phyloP scores from a whole-genome alignment of 2,113 vertebrate species.

The Actenoides lindsayi region DNA sequence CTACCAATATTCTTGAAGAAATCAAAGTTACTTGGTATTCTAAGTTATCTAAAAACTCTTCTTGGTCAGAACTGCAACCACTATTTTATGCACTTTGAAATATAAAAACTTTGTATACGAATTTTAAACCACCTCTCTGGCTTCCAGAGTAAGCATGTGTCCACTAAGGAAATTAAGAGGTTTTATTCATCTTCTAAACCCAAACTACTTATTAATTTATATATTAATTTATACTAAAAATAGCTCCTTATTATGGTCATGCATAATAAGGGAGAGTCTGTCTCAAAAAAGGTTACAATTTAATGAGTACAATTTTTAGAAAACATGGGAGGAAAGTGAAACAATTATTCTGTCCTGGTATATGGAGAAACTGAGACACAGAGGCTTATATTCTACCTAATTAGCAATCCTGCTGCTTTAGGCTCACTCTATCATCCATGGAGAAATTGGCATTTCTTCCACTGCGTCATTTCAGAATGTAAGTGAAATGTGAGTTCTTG shows the following conservation, averaged over 20 bases:
- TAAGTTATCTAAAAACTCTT: not conserved
- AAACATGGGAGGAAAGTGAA: constrained; percentile 20
- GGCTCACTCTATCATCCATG: not conserved
- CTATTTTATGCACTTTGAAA: not conserved
- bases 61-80: not conserved
- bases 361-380: not conserved
- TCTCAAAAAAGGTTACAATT: constrained; percentile 61
- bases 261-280: constrained; percentile 27
- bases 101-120: not conserved
- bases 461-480: not conserved
- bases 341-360: constrained; percentile 28
- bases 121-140: not conserved
- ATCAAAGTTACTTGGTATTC: not conserved
- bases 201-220: not conserved
- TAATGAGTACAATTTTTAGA: constrained; percentile 45
- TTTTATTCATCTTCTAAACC: not conserved
- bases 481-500: not conserved
- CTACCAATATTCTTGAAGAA: not conserved
- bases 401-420: constrained; percentile 30
- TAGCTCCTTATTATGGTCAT: not conserved
- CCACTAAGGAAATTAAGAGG: not conserved
- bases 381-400: constrained; percentile 7
- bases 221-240: constrained; percentile 24
- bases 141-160: not conserved
- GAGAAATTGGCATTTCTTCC: not conserved